Conservation (phyloP, 2,797 vertebrate genomes). For the Danio aesculapii region DNA sequence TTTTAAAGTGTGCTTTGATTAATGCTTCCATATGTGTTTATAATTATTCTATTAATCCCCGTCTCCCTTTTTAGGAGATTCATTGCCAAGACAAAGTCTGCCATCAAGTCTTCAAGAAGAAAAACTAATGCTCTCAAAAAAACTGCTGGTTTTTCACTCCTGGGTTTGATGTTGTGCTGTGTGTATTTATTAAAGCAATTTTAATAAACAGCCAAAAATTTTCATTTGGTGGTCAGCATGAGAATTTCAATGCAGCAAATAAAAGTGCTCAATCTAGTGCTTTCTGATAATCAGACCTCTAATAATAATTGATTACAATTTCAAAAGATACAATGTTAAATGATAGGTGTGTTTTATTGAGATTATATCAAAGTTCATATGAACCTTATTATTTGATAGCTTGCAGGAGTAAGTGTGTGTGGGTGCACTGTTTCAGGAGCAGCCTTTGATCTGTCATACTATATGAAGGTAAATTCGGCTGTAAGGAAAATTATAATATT, state of each 20-base stretch:
- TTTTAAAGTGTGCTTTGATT: too few relatives aligned
- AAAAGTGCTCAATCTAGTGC: background rate
- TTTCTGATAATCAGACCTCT: background rate
- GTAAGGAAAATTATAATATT: too few relatives aligned
- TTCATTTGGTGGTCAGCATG: background rate
- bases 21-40: background rate
- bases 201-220: conserved; percentile 40
- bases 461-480: too few relatives aligned
- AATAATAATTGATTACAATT: background rate
- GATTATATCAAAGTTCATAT: background rate
- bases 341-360: conserved; percentile 12
- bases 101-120: conserved; percentile 90
- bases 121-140: conserved; percentile 58
- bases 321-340: background rate
- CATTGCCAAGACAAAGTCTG: conserved; percentile 88
- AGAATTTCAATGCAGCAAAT: background rate
- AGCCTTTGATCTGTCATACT: too few relatives aligned
- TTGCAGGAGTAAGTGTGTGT: background rate
- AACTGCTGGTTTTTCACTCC: background rate
- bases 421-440: background rate
- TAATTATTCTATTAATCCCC: background rate
- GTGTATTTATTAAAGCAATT: conserved; percentile 31
- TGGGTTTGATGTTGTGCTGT: conserved; percentile 29
- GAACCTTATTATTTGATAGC: background rate
- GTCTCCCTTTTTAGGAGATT: conserved; percentile 82